Evolutionary conservation across 2,888 invertebrate genomes (phyloP), one percentile per base, ranked within the genome.

Genomic region (Rotaria sp.): DNA sequence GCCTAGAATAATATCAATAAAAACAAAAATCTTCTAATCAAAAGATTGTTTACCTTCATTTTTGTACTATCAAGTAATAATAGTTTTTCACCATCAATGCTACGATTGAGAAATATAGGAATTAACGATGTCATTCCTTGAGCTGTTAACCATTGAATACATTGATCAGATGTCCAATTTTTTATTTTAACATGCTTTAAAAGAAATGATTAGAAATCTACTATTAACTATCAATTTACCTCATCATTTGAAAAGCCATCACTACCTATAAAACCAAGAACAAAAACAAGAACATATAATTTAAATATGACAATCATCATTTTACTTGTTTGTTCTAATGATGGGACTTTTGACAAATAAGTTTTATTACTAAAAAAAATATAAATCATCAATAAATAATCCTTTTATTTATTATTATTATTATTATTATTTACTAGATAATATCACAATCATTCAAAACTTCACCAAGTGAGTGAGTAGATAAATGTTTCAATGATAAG

Each of bases 101-200:
- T 80, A 45, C 80, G 80, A 80, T 80, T 80, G 26, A 80, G n/a
- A 80, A 80, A 80, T 45, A n/a, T 15, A n/a, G 80, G 41, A 45
- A 80, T 80, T 7, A 80, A 80, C 8, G 80, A 45, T 45, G 41
- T 45, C 45, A 80, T 45, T 26, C 45, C 21, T 26, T 45, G 26
- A n/a, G n/a, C 7, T 80, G 80, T 45, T 45, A 80, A 45, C 80
- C 80, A 80, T 80, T 80, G 80, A 80, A 80, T 41, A 80, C 80
- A 80, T 41, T 45, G 80, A 45, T 80, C 80, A 1, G 80, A 3
- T 45, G 80, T 80, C 80, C 80, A 80, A 80, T 45, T 24, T 80
- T 80, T 80, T 26, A 80, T 38, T 30, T 67, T 18, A 18, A 38
- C 21, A 21, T 38, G 18, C 67, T 67, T 21, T 4, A 35, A 67